Evolutionary conservation across 2,888 invertebrate species (phyloP), one percentile per base, ranked within the genome.

Genomic region (Limnephilus auricula): DNA sequence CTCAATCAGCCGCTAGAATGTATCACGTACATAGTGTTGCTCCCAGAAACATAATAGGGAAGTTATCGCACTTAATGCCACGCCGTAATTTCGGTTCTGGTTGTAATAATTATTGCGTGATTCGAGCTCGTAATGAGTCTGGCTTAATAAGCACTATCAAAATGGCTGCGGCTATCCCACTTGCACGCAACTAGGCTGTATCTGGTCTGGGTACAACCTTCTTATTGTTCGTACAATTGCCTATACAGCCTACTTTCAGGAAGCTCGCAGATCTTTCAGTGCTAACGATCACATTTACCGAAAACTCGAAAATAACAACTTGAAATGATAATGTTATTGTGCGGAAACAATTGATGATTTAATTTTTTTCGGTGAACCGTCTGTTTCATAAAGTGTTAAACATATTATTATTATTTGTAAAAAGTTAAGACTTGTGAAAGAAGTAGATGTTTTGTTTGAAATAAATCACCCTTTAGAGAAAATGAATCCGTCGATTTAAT

Each of bases 131-230:
- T 90, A 92, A 92, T 92, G 91, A 92, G 91, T 79, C n/a, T 65
- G 79, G 50, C 80, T n/a, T 92, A 91, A 92, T 92, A 91, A 92
- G 91, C 84, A 88, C 89, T 91, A 92, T 92, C 92, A 87, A 90
- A 92, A 89, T 79, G 90, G 90, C 82, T 79, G 89, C 34, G 86
- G 80, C 89, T 37, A 45, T 86, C 80, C 82, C 90, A 30, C 30
- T 80, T 34, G 40, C 90, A 85, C 90, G 90, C 91, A 83, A 89
- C 40, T 88, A 40, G 32, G 65, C 65, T 84, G 88, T 86, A 40
- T 80, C 34, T 65, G 31, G 45, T 85, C 37, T 34, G 18, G 32
- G 25, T 84, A 80, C 65, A 89, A 37, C 89, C 84, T 31, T 79
- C 40, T 65, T 40, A 79, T 90, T 90, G 90, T 90, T 86, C 86